A percentile compares a stretch with the other conserved stretches of the same genome.
phyloP scores from a whole-genome alignment of 2,113 vertebrate species.

The Ovibos moschatus region DNA sequence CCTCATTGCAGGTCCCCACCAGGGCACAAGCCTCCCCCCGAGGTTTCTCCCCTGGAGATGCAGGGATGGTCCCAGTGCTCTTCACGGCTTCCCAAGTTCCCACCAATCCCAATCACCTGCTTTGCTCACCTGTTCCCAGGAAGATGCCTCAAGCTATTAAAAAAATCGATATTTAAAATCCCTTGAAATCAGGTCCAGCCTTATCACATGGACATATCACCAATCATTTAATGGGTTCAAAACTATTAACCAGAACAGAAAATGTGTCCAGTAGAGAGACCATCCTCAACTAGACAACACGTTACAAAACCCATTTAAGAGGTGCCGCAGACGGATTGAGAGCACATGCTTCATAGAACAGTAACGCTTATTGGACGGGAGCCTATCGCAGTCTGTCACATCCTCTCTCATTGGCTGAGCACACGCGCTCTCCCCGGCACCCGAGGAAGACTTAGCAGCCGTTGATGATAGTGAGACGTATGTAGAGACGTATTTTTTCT shows the following conservation, averaged over 20 bases:
- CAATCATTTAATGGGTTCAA: not conserved
- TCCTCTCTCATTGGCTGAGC: not conserved
- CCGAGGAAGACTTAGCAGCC: not conserved
- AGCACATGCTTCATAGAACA: not conserved
- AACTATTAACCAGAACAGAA: not conserved
- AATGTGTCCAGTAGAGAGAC: not conserved
- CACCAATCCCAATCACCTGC: not conserved
- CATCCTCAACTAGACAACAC: not conserved
- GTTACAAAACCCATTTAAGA: not conserved
- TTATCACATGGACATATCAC: not conserved
- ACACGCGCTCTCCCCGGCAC: accelerated
- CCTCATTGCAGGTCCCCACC: not conserved
- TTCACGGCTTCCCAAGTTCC: accelerated
- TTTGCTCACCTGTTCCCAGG: not conserved
- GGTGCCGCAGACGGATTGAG: not conserved
- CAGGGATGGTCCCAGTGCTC: accelerated
- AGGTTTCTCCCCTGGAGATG: not conserved
- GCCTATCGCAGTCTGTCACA: not conserved
- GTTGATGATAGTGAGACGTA: too few species aligned
- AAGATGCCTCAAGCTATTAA: not conserved
- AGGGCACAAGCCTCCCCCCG: not conserved
- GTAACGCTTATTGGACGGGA: not conserved
- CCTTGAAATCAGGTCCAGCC: not conserved
- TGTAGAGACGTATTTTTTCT: not conserved
- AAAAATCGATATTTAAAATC: not conserved